Conservation (phyloP, 2,113 vertebrate species). For the Gnathonemus echidnorhynchus region DNA sequence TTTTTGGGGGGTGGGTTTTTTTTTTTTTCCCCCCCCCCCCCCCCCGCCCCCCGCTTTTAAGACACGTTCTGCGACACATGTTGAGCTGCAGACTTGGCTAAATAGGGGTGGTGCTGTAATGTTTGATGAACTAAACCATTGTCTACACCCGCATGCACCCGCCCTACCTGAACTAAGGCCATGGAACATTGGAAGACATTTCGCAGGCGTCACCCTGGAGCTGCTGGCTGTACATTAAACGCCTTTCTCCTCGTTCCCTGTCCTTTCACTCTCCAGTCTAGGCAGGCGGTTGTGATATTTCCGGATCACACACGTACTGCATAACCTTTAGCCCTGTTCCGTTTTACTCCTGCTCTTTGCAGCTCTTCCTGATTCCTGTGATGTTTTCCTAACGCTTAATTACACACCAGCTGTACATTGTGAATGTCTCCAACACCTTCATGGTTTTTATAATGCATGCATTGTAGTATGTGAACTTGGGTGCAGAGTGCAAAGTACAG, state of each 20-base stretch:
- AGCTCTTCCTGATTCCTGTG: not conserved
- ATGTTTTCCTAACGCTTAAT: not conserved
- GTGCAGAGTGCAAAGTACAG: not conserved
- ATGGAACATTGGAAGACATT: not conserved
- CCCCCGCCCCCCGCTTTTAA: rapidly evolving
- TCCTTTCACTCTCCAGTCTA: not conserved
- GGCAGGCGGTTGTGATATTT: not conserved
- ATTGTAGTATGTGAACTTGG: not conserved
- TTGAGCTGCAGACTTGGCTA: not conserved
- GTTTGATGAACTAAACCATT: not conserved
- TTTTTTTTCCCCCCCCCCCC: rapidly evolving
- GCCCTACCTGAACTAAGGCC: not conserved
- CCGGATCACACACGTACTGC: not conserved
- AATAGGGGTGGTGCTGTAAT: not conserved
- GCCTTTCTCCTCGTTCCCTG: not conserved
- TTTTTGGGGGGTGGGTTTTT: not conserved
- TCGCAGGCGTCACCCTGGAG: not conserved
- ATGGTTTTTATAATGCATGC: not conserved
- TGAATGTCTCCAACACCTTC: not conserved
- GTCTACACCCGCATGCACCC: not conserved
- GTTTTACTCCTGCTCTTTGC: not conserved
- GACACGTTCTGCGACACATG: not conserved
- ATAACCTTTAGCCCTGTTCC: not conserved
- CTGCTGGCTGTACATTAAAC: not conserved
- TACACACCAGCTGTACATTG: not conserved